These are phyloP conservation scores for Telmatherina bonti DNA, from an alignment of 2,797 vertebrate genomes.

Conservation along the genomic window DNA sequence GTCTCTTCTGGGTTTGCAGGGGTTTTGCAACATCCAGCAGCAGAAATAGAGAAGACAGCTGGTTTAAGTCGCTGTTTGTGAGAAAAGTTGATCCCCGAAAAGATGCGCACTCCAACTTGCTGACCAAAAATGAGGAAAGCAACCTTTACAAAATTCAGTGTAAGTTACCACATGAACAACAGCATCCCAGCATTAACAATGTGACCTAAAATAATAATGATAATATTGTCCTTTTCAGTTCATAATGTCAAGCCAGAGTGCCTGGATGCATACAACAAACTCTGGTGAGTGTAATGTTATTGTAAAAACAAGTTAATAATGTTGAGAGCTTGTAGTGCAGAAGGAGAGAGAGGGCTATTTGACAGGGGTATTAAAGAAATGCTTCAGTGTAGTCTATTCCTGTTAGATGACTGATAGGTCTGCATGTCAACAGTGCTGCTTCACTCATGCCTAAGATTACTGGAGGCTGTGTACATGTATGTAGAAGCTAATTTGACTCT, in stretches of 20 bases:
- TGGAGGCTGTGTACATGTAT: conserved; percentile 7
- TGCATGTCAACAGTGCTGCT: conserved; percentile 27
- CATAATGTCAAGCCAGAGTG: conserved; percentile 98
- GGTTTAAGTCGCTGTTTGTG: conserved; percentile 96
- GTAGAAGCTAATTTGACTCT: neutral
- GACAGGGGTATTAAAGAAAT: conserved; percentile 17
- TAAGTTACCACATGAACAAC: conserved; percentile 71
- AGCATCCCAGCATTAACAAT: neutral
- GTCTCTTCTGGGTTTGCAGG: conserved; percentile 71
- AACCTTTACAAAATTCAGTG: conserved; percentile 98
- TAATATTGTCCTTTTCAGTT: conserved; percentile 81
- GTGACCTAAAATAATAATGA: neutral
- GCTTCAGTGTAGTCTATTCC: conserved; percentile 63
- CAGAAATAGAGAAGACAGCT: conserved; percentile 90
- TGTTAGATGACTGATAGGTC: conserved; percentile 53
- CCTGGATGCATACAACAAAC: conserved; percentile 95
- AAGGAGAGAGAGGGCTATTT: neutral
- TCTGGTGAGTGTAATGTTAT: conserved; percentile 87
- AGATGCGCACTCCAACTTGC: conserved; percentile 94
- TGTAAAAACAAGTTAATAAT: neutral
- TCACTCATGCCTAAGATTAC: conserved; percentile 53
- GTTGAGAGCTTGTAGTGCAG: neutral
- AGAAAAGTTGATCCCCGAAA: conserved; percentile 97
- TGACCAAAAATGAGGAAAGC: conserved; percentile 95
- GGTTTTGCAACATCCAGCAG: conserved; percentile 80